phyloP scores from a whole-genome alignment of 2,888 invertebrate species.

The Adelphocoris suturalis region DNA sequence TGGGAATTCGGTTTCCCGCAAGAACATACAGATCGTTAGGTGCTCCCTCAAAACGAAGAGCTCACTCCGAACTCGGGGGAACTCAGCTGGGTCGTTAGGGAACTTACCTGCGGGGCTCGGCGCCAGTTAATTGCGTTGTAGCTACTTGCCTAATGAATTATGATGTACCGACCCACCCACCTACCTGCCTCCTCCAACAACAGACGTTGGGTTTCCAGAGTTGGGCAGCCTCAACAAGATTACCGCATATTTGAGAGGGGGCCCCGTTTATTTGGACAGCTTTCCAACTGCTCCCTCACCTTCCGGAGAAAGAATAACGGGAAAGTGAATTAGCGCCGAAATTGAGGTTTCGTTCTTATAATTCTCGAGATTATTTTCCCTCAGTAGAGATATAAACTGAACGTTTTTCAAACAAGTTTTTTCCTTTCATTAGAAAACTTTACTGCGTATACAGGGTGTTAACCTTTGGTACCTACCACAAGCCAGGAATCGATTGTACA shows the following conservation, averaged over 20 bases:
- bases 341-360: neutral
- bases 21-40: constrained; percentile 32
- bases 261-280: neutral
- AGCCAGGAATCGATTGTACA: too few relatives aligned
- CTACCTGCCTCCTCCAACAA: neutral
- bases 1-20: neutral
- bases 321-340: neutral
- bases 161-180: neutral
- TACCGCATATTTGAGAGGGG: constrained; percentile 18
- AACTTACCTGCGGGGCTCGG: neutral
- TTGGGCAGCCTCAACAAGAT: constrained; percentile 20
- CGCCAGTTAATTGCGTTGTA: constrained; percentile 24
- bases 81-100: constrained; percentile 28
- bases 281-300: neutral
- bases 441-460: too few relatives aligned
- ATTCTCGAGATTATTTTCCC: neutral
- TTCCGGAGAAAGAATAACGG: neutral
- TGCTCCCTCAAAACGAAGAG: neutral
- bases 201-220: constrained; percentile 17
- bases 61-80: neutral
- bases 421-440: neutral
- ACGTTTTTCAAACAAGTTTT: neutral
- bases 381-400: neutral
- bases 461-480: too few relatives aligned
- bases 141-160: constrained; percentile 36